Evolutionary conservation across 2,113 vertebrate species (phyloP).

Genomic region (Cyprinodon tularosa): DNA sequence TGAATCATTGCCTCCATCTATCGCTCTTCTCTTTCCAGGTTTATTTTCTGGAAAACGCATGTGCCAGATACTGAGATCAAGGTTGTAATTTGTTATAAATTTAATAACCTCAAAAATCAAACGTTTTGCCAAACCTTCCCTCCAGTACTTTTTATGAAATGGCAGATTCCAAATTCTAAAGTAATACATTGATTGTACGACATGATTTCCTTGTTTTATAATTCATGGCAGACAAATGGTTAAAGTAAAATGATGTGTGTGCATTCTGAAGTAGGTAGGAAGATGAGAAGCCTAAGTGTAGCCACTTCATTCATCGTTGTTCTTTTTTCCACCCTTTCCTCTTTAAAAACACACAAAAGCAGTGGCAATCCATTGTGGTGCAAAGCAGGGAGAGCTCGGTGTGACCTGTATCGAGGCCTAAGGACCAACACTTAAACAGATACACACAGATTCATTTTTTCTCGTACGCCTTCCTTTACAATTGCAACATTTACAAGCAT

Average conservation of each 20-base stretch:
- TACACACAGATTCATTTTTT: slow-evolving; percentile 36
- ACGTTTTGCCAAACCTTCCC: no score
- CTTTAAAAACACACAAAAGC: slow-evolving; percentile 69
- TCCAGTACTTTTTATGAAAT: no score
- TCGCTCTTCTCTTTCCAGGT: no score
- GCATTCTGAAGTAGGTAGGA: background rate
- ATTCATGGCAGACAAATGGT: slow-evolving; percentile 6
- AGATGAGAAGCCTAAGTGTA: slow-evolving; percentile 41
- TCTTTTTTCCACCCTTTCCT: slow-evolving; percentile 8
- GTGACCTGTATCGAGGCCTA: slow-evolving; percentile 40
- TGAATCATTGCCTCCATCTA: background rate
- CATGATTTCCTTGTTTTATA: background rate
- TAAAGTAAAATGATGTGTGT: slow-evolving; percentile 1
- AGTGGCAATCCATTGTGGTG: slow-evolving; percentile 69
- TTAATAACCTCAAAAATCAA: no score
- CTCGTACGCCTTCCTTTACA: slow-evolving; percentile 8
- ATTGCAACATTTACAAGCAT: slow-evolving; percentile 20
- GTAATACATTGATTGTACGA: no score
- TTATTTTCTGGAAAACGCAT: no score
- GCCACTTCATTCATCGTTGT: slow-evolving; percentile 51
- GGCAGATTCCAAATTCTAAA: no score
- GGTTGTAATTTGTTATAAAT: no score
- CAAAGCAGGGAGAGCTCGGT: slow-evolving; percentile 63
- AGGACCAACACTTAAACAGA: slow-evolving; percentile 1
- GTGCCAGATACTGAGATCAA: no score